Conservation (phyloP, 2,888 invertebrate species). For the Shargacucullia verbasci region DNA sequence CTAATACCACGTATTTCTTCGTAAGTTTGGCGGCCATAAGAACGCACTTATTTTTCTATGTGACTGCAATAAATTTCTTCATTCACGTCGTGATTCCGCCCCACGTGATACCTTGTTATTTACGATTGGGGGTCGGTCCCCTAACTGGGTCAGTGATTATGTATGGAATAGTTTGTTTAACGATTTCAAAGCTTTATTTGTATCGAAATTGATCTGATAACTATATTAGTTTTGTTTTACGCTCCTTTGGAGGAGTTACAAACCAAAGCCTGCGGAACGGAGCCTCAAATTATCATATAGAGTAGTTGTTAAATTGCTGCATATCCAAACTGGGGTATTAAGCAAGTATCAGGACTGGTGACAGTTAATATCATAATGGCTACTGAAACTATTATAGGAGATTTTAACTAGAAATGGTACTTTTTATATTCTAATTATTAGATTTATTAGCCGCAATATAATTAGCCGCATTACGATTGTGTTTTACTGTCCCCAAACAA, state of each 20-base stretch:
- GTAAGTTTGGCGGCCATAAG: conserved; percentile 25
- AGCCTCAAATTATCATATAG: no score
- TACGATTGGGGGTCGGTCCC: conserved; percentile 58
- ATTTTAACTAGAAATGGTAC: no score
- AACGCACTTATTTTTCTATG: conserved; percentile 61
- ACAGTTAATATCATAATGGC: no score
- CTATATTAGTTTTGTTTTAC: no score
- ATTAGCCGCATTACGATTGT: neutral
- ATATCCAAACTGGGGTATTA: no score
- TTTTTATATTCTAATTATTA: no score
- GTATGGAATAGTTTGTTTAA: conserved; percentile 59
- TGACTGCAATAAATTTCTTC: conserved; percentile 66
- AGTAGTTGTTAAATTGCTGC: no score
- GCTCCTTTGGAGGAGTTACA: no score
- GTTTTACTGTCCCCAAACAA: conserved; percentile 5
- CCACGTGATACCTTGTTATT: conserved; percentile 66
- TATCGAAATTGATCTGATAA: conserved; percentile 28
- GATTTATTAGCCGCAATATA: no score
- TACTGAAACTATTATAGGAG: no score
- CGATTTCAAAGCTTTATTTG: conserved; percentile 50
- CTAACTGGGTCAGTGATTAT: conserved; percentile 67
- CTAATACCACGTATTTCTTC: conserved; percentile 27
- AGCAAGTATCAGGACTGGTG: no score
- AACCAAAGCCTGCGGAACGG: no score
- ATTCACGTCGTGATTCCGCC: conserved; percentile 61